Evolutionary conservation across 2,113 vertebrate species (phyloP).

Genomic region (Peucedramus taeniatus): DNA sequence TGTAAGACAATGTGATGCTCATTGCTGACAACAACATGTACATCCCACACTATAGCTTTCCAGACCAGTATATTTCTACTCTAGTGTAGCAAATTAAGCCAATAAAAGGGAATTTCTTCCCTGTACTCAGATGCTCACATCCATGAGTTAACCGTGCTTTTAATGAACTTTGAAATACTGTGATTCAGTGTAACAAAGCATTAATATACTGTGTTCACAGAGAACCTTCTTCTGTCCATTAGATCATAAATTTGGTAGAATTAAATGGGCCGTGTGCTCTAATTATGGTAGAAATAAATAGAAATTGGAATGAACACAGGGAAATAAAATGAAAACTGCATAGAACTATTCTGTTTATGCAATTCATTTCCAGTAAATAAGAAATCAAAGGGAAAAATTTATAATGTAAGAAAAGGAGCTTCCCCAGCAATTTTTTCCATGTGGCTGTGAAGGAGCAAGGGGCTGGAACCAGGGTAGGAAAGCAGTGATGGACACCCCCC

Average conservation of each 20-base stretch:
- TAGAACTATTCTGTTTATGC: background rate
- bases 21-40: background rate
- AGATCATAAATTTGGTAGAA: slow-evolving; percentile 24
- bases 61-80: background rate
- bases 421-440: background rate
- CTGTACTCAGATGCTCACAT: background rate
- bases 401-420: background rate
- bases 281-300: slow-evolving; percentile 42
- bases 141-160: background rate
- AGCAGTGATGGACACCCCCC: background rate
- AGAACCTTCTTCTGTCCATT: slow-evolving; percentile 1
- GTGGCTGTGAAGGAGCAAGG: background rate
- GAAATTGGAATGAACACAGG: background rate
- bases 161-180: slow-evolving; percentile 7
- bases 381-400: background rate
- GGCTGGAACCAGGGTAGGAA: background rate
- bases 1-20: background rate
- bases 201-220: background rate
- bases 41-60: background rate
- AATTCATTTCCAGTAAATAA: slow-evolving; percentile 19
- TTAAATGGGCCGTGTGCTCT: slow-evolving; percentile 16
- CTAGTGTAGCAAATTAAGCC: background rate
- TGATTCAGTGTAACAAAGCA: background rate
- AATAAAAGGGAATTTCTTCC: background rate
- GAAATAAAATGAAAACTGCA: slow-evolving; percentile 24